Evolutionary conservation across 2,113 vertebrate species (phyloP).

Genomic region (Pholis gunnellus): DNA sequence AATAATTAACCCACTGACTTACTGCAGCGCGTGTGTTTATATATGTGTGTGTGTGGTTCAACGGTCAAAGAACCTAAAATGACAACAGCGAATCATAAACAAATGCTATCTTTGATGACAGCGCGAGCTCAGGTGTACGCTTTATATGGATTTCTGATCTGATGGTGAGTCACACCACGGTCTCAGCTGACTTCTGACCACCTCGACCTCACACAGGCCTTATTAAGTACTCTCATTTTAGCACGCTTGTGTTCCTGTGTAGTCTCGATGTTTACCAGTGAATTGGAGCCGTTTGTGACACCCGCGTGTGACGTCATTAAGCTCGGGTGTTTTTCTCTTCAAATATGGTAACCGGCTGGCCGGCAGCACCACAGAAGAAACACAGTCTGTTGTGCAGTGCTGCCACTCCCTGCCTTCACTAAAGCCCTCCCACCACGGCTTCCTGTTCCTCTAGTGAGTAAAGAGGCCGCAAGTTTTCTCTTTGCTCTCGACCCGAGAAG

Average conservation of each 20-base stretch:
- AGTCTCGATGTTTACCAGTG: conserved; percentile 16
- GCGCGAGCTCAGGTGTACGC: background rate
- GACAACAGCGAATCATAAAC: conserved; percentile 29
- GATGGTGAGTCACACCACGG: background rate
- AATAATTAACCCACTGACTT: conserved; percentile 49
- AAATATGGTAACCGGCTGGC: conserved; percentile 54
- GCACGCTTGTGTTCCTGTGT: conserved; percentile 7
- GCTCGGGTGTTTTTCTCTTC: conserved; percentile 44
- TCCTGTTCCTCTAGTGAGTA: conserved; percentile 57
- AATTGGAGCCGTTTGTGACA: conserved; percentile 25
- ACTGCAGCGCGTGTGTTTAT: conserved; percentile 37
- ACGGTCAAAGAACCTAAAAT: conserved; percentile 34
- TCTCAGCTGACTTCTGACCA: conserved; percentile 1
- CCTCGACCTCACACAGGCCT: background rate
- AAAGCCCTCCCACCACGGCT: conserved; percentile 30
- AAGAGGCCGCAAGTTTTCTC: conserved; percentile 46
- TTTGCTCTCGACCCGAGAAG: conserved; percentile 11
- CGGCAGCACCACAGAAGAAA: conserved; percentile 22
- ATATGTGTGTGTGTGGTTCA: conserved; percentile 21
- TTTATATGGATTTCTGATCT: background rate
- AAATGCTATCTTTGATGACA: conserved; percentile 39
- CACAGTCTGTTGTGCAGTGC: conserved; percentile 6
- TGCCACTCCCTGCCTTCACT: conserved; percentile 49
- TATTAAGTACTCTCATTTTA: background rate
- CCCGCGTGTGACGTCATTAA: conserved; percentile 28